Evolutionary conservation across 2,113 vertebrate species (phyloP), one percentile per base, ranked within the genome.

Genomic region (Stegostoma tigrinum): DNA sequence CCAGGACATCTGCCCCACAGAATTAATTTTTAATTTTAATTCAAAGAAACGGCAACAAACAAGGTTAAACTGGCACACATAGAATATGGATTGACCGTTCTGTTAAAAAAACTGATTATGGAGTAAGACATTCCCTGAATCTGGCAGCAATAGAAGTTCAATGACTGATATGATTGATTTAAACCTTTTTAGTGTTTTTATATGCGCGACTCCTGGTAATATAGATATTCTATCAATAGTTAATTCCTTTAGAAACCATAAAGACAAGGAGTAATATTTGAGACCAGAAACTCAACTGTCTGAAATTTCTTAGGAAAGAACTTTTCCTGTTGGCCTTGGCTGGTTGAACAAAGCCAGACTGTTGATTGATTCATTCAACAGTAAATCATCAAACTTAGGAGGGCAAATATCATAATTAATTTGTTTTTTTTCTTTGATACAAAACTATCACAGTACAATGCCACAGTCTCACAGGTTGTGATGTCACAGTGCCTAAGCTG

Each of bases 361-460:
- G 94, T 95, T 95, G 94, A 75, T 95, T 72, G 66, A n/a, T 68
- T 95, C 94, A 72, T 68, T 95, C 94, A 95, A 95, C 94, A 72
- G 67, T 34, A 52, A 95, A 68, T 72, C 94, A 95, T 95, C 6
- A 95, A 52, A 95, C 27, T 21, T 23, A 68, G 19, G 19, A 68
- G 91, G 64, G 52, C 27, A 70, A 52, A 38, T 66, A 91, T 91
- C 34, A 93, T 38, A 70, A 52, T 70, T 15, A 72, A 95, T 95
- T 48, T 95, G 94, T 52, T 94, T 95, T 94, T 95, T 48, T 68
- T 12, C 67, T 61, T 61, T 72, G 61, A 93, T 66, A 21, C 27
- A 45, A 52, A 48, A 75, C 24, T 12, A 94, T 5, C 30, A 94
- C 4, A 15, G 42, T 23, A 72, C 42, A 72, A 95, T 95, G 48